phyloP scores from a whole-genome alignment of 2,888 invertebrate species.

The Campoplex capitator region DNA sequence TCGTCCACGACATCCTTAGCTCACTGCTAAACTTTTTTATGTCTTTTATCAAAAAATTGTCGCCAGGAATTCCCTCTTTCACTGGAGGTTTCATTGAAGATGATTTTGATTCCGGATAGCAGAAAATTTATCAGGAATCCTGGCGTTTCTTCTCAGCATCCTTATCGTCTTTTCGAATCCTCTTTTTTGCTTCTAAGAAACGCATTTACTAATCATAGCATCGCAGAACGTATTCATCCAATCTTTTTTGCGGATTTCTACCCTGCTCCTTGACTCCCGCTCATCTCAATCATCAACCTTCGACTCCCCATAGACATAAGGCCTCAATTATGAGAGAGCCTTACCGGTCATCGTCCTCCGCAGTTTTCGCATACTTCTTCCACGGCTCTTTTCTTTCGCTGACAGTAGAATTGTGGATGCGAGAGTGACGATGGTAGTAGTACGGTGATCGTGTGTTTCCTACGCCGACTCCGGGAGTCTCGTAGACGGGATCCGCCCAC shows the following conservation, averaged over 20 bases:
- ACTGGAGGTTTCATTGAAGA: conserved; percentile 18
- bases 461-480: conserved; percentile 67
- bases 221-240: conserved; percentile 11
- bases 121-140: background rate
- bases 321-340: conserved; percentile 13
- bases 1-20: conserved; percentile 35
- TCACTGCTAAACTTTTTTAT: background rate
- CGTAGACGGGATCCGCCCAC: conserved; percentile 73
- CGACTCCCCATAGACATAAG: background rate
- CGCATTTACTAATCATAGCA: conserved; percentile 12
- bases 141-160: background rate
- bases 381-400: conserved; percentile 43
- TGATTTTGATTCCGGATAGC: background rate
- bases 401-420: conserved; percentile 45
- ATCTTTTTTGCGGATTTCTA: background rate
- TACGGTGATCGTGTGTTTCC: conserved; percentile 46
- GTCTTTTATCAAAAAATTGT: conserved; percentile 2
- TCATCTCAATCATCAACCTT: conserved; percentile 16
- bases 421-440: background rate
- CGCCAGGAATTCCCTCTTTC: background rate
- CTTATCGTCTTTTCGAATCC: background rate
- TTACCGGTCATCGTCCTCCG: conserved; percentile 35
- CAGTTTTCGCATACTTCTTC: conserved; percentile 39
- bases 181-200: background rate
- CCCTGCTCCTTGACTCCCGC: background rate